Conservation (phyloP, 2,888 invertebrate genomes). For the Lobophora halterata region DNA sequence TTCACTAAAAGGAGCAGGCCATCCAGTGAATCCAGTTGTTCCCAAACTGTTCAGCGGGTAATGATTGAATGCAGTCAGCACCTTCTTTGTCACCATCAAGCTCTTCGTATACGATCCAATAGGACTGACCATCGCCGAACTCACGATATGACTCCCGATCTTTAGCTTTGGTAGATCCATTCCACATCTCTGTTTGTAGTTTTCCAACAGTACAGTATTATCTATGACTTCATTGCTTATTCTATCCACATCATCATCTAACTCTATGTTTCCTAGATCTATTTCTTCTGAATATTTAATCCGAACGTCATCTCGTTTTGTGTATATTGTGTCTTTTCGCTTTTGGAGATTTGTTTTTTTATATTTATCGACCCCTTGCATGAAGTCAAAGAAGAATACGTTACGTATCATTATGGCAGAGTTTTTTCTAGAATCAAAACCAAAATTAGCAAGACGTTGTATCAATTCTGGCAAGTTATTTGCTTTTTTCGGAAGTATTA, state of each 20-base stretch:
- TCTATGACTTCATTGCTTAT: conserved; percentile 52
- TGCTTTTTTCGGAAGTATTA: conserved; percentile 83
- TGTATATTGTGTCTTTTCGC: conserved; percentile 54
- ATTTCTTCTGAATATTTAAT: conserved; percentile 43
- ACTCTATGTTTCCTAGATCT: conserved; percentile 56
- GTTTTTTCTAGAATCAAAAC: conserved; percentile 69
- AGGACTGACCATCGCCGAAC: conserved; percentile 82
- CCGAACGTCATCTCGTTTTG: conserved; percentile 69
- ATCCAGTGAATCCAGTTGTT: conserved; percentile 74
- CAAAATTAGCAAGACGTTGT: conserved; percentile 58
- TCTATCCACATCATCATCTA: conserved; percentile 48
- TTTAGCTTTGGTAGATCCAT: conserved; percentile 56
- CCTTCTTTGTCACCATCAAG: conserved; percentile 83
- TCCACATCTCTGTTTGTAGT: conserved; percentile 54
- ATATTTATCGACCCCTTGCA: conserved; percentile 55
- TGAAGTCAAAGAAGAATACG: conserved; percentile 84
- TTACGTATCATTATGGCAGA: conserved; percentile 84
- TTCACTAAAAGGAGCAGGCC: conserved; percentile 79
- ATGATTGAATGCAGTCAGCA: conserved; percentile 88
- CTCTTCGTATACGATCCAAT: conserved; percentile 86
- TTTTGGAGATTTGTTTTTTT: conserved; percentile 39
- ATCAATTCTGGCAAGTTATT: conserved; percentile 81
- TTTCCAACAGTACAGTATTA: conserved; percentile 34
- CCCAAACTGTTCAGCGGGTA: conserved; percentile 84
- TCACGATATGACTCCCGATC: conserved; percentile 69